Conservation (phyloP, 2,113 vertebrate genomes). For the Alligator mississippiensis region DNA sequence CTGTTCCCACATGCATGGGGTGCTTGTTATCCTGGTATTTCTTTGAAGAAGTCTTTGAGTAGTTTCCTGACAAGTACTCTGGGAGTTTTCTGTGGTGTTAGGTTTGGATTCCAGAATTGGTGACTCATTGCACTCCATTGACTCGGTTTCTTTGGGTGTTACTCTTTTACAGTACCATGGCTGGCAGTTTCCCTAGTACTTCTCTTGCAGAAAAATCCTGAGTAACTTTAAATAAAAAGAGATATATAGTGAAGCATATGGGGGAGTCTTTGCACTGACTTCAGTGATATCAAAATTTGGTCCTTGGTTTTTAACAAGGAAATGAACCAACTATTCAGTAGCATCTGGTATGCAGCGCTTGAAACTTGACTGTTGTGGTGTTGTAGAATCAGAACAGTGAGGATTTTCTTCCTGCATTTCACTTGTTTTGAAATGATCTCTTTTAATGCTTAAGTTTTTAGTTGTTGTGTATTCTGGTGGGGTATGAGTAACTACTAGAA, state of each 20-base stretch:
- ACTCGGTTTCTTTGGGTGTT: not conserved
- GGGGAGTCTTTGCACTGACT: not conserved
- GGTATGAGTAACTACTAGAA: slow-evolving; percentile 3
- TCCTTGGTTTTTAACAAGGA: not conserved
- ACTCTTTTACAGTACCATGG: not conserved
- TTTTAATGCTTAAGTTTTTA: slow-evolving; percentile 27
- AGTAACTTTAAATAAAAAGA: not conserved
- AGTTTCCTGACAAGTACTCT: not conserved
- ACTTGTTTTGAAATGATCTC: slow-evolving; percentile 12
- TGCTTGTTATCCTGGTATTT: not conserved
- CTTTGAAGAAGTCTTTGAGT: not conserved
- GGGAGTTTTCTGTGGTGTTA: not conserved
- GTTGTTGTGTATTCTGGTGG: not conserved
- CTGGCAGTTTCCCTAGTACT: too few relatives aligned
- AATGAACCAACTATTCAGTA: not conserved
- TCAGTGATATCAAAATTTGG: not conserved
- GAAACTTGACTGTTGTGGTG: not conserved
- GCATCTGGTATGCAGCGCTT: not conserved
- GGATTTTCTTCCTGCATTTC: not conserved
- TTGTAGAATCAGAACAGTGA: too few relatives aligned
- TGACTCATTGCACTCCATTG: not conserved
- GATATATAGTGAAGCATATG: not conserved
- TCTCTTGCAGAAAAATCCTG: not conserved
- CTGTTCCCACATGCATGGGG: not conserved
- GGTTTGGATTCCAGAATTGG: not conserved